phyloP scores from a whole-genome alignment of 2,113 vertebrate species.

The Ictalurus furcatus region DNA sequence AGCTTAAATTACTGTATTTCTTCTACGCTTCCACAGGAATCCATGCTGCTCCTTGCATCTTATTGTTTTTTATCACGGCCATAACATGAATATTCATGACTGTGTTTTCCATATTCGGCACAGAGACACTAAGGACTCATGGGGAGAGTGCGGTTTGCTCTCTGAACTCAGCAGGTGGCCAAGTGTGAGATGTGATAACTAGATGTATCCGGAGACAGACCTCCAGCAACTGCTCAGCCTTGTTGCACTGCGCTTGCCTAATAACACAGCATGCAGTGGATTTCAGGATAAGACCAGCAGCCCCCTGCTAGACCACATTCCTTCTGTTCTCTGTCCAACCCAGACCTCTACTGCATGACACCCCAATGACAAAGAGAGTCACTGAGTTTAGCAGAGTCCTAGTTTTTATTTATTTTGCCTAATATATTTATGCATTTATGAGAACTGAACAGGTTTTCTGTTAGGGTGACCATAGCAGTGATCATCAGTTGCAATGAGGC shows the following conservation, averaged over 20 bases:
- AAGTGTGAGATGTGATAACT: slow-evolving; percentile 74
- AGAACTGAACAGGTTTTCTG: not conserved
- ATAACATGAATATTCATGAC: slow-evolving; percentile 59
- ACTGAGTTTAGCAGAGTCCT: not conserved
- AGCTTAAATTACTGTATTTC: slow-evolving; percentile 42
- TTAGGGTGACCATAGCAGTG: not conserved
- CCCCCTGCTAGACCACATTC: slow-evolving; percentile 26
- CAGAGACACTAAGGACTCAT: slow-evolving; percentile 67
- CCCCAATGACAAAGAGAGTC: slow-evolving; percentile 32
- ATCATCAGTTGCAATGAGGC: not conserved
- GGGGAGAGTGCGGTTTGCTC: slow-evolving; percentile 63
- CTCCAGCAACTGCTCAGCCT: slow-evolving; percentile 59
- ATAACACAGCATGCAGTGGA: slow-evolving; percentile 68
- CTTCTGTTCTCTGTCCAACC: slow-evolving; percentile 42
- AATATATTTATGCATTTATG: not conserved
- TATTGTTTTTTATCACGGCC: slow-evolving; percentile 38
- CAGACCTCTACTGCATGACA: slow-evolving; percentile 43
- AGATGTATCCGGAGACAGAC: slow-evolving; percentile 71
- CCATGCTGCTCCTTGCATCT: slow-evolving; percentile 3
- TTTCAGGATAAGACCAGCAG: slow-evolving; percentile 57
- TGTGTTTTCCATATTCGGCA: slow-evolving; percentile 75
- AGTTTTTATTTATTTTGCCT: slow-evolving; percentile 34
- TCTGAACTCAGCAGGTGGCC: slow-evolving; percentile 76
- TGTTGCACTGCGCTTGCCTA: slow-evolving; percentile 66
- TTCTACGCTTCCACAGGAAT: slow-evolving; percentile 38